These are phyloP conservation scores for Scolopax bukidnonensis DNA, from an alignment of 2,797 vertebrate genomes.

Conservation along the genomic window DNA sequence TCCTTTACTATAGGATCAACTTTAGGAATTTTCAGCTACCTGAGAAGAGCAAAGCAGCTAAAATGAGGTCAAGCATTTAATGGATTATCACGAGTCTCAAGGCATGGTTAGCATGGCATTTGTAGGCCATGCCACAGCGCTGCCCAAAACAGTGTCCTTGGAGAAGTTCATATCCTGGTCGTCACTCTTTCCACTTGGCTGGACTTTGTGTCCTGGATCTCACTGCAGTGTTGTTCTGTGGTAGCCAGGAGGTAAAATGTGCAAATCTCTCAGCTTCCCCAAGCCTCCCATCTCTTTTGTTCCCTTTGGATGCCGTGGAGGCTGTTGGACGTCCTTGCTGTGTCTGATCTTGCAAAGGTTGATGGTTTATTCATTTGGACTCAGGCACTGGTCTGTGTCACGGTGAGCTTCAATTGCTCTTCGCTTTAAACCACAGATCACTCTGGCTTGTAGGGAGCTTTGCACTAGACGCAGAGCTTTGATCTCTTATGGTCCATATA, in stretches of 20 bases:
- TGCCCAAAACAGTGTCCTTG: not conserved
- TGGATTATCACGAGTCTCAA: accelerated
- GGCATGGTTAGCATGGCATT: not conserved
- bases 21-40: not conserved
- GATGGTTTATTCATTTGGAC: not conserved
- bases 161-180: not conserved
- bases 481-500: not conserved
- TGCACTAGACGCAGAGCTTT: not conserved
- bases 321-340: not conserved
- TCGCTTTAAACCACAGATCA: not conserved
- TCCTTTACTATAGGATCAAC: not conserved
- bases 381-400: not conserved
- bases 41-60: not conserved
- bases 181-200: not conserved
- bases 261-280: not conserved
- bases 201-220: not conserved
- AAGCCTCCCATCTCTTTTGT: not conserved
- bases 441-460: not conserved
- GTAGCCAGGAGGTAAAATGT: not conserved
- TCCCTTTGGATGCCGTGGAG: not conserved
- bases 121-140: not conserved
- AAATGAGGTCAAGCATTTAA: not conserved
- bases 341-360: not conserved
- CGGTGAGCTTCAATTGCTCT: not conserved
- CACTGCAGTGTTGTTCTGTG: not conserved